A percentile compares a stretch with the other conserved stretches of the same genome.
These are phyloP conservation scores for Hyposoter dolosus DNA, from an alignment of 2,888 invertebrate species.

Conservation along the genomic window DNA sequence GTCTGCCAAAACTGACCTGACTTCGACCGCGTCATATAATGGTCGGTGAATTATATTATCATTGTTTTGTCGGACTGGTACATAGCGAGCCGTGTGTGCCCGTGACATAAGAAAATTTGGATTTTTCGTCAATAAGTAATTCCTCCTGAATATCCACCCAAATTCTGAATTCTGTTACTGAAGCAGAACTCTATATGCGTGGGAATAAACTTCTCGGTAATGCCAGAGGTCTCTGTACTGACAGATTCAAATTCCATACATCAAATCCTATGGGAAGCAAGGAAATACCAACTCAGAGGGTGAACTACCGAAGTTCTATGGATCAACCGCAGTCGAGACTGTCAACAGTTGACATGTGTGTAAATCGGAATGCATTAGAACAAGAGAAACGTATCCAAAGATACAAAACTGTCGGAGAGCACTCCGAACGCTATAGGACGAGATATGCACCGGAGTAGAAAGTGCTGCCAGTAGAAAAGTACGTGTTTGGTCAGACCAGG, in stretches of 20 bases:
- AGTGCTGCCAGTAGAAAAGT: constrained; percentile 54
- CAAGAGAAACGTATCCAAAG: too few relatives aligned
- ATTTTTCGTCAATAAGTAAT: constrained; percentile 48
- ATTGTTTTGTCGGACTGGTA: constrained; percentile 2
- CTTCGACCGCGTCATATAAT: constrained; percentile 38
- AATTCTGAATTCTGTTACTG: constrained; percentile 35
- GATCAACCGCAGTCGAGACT: too few relatives aligned
- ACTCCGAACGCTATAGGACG: too few relatives aligned
- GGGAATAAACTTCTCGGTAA: constrained; percentile 40
- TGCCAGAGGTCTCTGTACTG: constrained; percentile 18
- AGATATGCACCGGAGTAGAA: background rate
- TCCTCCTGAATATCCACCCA: background rate
- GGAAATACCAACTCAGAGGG: background rate
- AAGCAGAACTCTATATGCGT: constrained; percentile 35
- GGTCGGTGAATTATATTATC: constrained; percentile 47
- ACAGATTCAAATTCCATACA: constrained; percentile 1
- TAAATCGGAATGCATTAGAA: too few relatives aligned
- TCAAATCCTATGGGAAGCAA: background rate
- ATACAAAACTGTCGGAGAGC: too few relatives aligned
- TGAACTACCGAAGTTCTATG: background rate
- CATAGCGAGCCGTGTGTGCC: background rate
- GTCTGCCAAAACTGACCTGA: constrained; percentile 52
- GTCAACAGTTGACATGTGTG: too few relatives aligned
- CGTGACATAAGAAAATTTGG: background rate
- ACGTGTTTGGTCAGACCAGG: constrained; percentile 60